phyloP scores from a whole-genome alignment of 2,113 vertebrate species.

The Epinephelus cyanopodus region DNA sequence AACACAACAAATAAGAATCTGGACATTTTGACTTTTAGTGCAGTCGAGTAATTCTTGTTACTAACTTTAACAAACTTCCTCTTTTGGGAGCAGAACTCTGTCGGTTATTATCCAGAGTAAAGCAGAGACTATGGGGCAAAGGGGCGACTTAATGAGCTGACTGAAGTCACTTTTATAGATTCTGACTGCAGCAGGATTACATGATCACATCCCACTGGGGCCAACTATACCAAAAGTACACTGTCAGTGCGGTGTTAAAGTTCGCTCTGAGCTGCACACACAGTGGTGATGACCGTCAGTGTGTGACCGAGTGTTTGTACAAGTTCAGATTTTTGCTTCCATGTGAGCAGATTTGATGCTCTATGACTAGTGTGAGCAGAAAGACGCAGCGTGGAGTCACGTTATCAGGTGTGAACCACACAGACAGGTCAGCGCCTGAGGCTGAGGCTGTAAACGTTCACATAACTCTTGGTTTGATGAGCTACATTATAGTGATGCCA shows the following conservation, averaged over 20 bases:
- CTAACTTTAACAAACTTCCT: too few species aligned
- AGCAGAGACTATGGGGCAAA: neutral
- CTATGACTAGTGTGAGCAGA: neutral
- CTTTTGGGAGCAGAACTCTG: too few species aligned
- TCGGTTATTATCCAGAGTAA: neutral
- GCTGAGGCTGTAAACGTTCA: too few species aligned
- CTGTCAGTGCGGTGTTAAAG: too few species aligned
- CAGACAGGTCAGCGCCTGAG: too few species aligned
- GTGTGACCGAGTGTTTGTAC: too few species aligned
- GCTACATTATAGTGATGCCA: too few species aligned
- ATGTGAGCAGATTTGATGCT: neutral
- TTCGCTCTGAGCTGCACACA: neutral
- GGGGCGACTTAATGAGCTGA: neutral
- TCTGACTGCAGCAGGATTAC: neutral
- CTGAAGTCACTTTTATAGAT: neutral
- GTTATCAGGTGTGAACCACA: too few species aligned
- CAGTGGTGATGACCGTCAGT: neutral
- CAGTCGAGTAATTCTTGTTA: too few species aligned
- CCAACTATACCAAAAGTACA: neutral
- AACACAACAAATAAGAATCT: too few species aligned
- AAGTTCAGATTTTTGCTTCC: neutral
- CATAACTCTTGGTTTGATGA: too few species aligned
- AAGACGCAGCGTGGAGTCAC: neutral
- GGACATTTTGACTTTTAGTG: too few species aligned
- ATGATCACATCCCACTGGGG: neutral